Evolutionary conservation across 2,113 vertebrate genomes (phyloP).

Genomic region (Sapayoa aenigma): DNA sequence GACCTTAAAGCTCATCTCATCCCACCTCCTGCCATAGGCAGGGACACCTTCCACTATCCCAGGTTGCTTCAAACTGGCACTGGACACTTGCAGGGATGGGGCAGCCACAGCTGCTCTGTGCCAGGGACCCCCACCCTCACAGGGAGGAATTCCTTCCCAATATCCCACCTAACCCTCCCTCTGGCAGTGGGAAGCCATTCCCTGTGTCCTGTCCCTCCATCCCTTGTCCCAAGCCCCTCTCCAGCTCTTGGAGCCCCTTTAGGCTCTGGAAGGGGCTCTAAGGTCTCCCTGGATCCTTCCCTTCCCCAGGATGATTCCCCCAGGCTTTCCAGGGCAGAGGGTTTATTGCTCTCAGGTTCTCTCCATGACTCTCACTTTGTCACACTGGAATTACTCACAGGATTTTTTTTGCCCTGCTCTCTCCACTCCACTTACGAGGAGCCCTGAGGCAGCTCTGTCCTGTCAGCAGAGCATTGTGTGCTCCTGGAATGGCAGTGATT

Average conservation of each 20-base stretch:
- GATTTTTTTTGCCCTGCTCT: not conserved
- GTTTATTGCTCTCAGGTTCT: not conserved
- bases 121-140: not conserved
- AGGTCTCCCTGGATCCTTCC: not conserved
- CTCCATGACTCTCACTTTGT: not conserved
- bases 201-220: not conserved
- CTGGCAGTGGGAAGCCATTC: not conserved
- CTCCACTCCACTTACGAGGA: not conserved
- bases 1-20: not conserved
- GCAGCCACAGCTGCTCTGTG: not conserved
- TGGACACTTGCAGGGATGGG: not conserved
- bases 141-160: not conserved
- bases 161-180: too few species aligned
- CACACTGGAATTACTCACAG: not conserved
- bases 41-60: not conserved
- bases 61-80: not conserved
- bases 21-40: not conserved
- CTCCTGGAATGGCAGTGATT: not conserved
- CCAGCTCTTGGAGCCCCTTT: not conserved
- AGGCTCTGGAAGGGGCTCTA: not conserved
- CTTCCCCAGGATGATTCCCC: not conserved
- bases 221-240: not conserved
- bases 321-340: not conserved
- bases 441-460: fast-evolving
- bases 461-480: not conserved